A percentile compares a stretch with the other conserved stretches of the same genome.
Evolutionary conservation across 2,797 vertebrate species (phyloP).

Genomic region (Coranthus polyacanthus): DNA sequence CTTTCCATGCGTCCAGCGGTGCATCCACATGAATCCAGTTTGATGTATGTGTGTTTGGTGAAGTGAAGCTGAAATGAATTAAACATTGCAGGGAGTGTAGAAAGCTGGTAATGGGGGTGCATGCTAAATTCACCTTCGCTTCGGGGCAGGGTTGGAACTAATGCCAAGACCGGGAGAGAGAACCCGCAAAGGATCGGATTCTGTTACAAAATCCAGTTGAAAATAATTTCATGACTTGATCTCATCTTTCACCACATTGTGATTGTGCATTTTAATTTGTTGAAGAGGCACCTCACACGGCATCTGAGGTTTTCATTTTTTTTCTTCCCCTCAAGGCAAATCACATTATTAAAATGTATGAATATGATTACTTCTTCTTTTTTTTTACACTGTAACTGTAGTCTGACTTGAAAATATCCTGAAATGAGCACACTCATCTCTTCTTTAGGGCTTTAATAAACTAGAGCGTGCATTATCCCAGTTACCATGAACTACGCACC

Average conservation of each 20-base stretch:
- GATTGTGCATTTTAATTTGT: constrained; percentile 82
- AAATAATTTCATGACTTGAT: constrained; percentile 74
- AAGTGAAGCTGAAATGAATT: constrained; percentile 72
- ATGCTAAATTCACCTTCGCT: constrained; percentile 75
- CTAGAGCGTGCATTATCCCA: not conserved
- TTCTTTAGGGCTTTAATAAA: not conserved
- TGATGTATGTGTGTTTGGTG: constrained; percentile 62
- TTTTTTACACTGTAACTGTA: constrained; percentile 7
- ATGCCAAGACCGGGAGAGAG: constrained; percentile 63
- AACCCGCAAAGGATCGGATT: constrained; percentile 73
- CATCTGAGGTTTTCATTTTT: constrained; percentile 40
- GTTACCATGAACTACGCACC: constrained; percentile 4
- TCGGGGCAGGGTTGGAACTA: constrained; percentile 64
- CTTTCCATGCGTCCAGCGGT: constrained; percentile 2
- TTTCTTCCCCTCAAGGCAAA: constrained; percentile 9
- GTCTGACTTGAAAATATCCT: constrained; percentile 7
- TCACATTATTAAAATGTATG: constrained; percentile 1
- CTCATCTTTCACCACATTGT: constrained; percentile 77
- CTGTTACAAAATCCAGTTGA: constrained; percentile 78
- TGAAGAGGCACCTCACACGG: constrained; percentile 44
- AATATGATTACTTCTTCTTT: constrained; percentile 10
- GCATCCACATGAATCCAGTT: constrained; percentile 11
- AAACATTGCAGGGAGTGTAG: constrained; percentile 67
- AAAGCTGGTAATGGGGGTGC: constrained; percentile 57
- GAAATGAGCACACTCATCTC: not conserved